Evolutionary conservation across 2,113 vertebrate genomes (phyloP).

Genomic region (Pachycephala philippinensis): DNA sequence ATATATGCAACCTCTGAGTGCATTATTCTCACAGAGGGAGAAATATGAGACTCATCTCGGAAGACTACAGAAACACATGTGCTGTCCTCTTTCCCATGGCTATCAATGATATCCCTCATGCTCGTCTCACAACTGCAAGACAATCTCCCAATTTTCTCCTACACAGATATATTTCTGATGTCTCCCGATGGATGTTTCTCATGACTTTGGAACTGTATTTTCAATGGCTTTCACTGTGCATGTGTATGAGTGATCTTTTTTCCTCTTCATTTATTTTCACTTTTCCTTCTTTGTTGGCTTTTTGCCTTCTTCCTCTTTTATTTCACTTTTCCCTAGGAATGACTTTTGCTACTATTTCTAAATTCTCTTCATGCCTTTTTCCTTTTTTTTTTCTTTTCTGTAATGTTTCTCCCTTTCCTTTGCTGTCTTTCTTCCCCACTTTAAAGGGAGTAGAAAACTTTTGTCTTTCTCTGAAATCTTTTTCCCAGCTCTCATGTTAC

Average conservation of each 20-base stretch:
- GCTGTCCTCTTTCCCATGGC: conserved; percentile 16
- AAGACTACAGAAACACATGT: neutral
- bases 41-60: neutral
- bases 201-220: neutral
- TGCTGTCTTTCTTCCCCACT: neutral
- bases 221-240: neutral
- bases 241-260: neutral
- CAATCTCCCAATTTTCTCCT: neutral
- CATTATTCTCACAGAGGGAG: neutral
- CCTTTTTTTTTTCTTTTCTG: neutral
- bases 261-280: neutral
- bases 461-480: neutral
- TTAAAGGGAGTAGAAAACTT: neutral
- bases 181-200: neutral
- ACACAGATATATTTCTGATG: neutral
- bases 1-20: neutral
- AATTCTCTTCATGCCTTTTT: neutral
- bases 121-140: neutral
- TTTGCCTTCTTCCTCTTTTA: neutral
- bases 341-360: neutral
- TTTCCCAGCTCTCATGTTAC: neutral
- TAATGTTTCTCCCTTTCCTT: neutral
- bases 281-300: neutral
- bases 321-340: neutral
- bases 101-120: neutral